Conservation (phyloP, 2,797 vertebrate species). For the Poliocrania exsul region DNA sequence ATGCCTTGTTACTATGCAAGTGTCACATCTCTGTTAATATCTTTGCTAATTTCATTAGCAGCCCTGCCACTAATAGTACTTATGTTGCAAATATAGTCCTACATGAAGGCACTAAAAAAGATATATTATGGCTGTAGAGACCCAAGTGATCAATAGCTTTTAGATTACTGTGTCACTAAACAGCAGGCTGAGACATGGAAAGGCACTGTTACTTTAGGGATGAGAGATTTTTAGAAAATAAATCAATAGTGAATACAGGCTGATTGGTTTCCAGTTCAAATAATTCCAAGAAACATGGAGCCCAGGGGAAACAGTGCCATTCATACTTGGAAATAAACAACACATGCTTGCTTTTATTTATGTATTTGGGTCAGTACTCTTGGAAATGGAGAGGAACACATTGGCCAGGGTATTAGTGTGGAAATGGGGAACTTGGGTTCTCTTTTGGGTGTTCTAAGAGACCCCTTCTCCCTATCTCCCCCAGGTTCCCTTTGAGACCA, state of each 20-base stretch:
- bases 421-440: background rate
- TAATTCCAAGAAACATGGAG: constrained; percentile 61
- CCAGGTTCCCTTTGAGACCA: background rate
- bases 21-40: background rate
- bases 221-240: constrained; percentile 63
- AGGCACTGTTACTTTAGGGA: constrained; percentile 45
- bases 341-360: background rate
- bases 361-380: constrained; percentile 51
- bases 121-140: constrained; percentile 26
- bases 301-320: constrained; percentile 15
- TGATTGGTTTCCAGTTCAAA: constrained; percentile 67
- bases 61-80: background rate
- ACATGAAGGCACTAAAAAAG: constrained; percentile 15
- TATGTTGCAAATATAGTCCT: constrained; percentile 18
- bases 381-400: background rate
- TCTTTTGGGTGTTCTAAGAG: background rate
- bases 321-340: constrained; percentile 40
- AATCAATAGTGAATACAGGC: constrained; percentile 51
- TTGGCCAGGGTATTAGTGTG: background rate
- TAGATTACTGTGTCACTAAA: constrained; percentile 64
- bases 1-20: background rate
- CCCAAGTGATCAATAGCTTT: constrained; percentile 62
- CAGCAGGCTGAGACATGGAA: constrained; percentile 46
- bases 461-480: background rate
- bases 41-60: constrained; percentile 4